phyloP scores from a whole-genome alignment of 2,113 vertebrate genomes.

The Oxyura jamaicensis region DNA sequence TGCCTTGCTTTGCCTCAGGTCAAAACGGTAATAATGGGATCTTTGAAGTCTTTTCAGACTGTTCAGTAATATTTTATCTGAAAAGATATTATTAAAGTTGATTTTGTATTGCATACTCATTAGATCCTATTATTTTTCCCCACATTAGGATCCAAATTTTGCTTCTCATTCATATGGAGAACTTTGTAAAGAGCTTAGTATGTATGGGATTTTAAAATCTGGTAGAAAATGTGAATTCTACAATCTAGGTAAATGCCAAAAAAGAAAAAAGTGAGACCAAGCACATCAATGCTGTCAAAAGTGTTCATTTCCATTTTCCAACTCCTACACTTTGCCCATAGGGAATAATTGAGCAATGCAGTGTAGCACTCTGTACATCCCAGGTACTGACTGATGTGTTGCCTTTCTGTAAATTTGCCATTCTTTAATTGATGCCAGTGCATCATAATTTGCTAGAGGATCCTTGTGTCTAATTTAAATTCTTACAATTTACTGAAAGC shows the following conservation, averaged over 20 bases:
- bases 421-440: not conserved
- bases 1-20: slow-evolving; percentile 60
- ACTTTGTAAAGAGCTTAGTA: not conserved
- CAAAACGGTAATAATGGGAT: slow-evolving; percentile 54
- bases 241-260: not conserved
- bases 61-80: slow-evolving; percentile 53
- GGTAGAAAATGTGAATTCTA: not conserved
- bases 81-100: slow-evolving; percentile 42
- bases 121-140: slow-evolving; percentile 27
- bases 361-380: not conserved
- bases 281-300: not conserved
- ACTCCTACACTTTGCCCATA: not conserved
- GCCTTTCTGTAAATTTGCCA: not conserved
- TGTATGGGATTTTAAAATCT: not conserved
- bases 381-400: not conserved
- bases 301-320: slow-evolving; percentile 17
- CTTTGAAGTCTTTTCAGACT: slow-evolving; percentile 61
- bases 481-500: not conserved
- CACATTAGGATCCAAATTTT: slow-evolving; percentile 5
- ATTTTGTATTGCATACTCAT: slow-evolving; percentile 38
- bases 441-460: not conserved
- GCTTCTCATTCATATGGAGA: not conserved
- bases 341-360: not conserved
- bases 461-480: not conserved
- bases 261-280: not conserved